Evolutionary conservation across 2,888 invertebrate genomes (phyloP), one percentile per base, ranked within the genome.

Genomic region (Stenchaetothrips biformis): DNA sequence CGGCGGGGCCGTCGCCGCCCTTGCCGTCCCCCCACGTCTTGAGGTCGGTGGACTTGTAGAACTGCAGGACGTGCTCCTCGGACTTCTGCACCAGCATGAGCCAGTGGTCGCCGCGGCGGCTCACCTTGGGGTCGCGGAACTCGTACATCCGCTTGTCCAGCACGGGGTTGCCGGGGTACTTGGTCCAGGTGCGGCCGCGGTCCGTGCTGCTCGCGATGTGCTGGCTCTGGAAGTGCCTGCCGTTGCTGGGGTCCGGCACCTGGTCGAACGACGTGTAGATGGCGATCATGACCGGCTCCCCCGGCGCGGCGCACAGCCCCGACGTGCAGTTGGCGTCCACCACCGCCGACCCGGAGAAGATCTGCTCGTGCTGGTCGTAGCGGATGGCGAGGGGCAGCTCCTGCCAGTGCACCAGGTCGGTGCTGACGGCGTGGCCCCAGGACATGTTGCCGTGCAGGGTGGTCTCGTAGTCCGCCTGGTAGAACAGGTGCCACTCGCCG

Each of bases 371-470:
- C 79, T 89, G 89, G 79, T 89, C 87, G 4, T 89, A 89, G 74
- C 86, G 84, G 84, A 90, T 83, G 3, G 90, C 89, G 13, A 89
- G 87, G 0, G 88, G 87, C 6, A 48, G 67, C 81, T 89, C 86
- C 81, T 86, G 83, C 90, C 90, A 90, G 80, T 86, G 83, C 0
- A 89, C 85, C 2, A 90, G 83, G 82, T 90, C 89, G 0, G 79
- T 82, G 80, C 89, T 89, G 78, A 85, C 87, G 0, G 88, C 88
- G 81, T 90, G 90, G 0, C 88, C 90, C 90, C 90, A 90, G 81
- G 88, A 87, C 67, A 88, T 88, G 16, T 84, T 84, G 8, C 84
- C 84, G 81, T 82, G 81, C 27, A 84, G 85, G 2, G 88, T 87
- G 53, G 85, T 86, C 2, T 86, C 79, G 0, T 89, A 89, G 81